These are phyloP conservation scores for Anastrepha obliqua DNA, from an alignment of 1,140 invertebrate species.

Conservation along the genomic window DNA sequence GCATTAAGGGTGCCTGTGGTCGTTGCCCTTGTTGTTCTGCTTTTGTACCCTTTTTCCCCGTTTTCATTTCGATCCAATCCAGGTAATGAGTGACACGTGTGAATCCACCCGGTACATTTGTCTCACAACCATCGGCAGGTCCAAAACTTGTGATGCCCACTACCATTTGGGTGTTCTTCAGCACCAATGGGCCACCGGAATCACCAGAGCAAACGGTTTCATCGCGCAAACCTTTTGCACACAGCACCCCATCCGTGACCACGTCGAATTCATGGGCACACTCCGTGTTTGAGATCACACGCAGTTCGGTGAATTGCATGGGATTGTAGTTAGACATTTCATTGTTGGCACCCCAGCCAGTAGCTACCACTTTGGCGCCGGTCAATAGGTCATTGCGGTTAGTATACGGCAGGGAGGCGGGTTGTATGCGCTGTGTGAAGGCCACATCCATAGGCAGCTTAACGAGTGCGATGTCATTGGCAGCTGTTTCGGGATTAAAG, in stretches of 20 bases:
- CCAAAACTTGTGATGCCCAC: constrained; percentile 72
- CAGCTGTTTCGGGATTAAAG: constrained; percentile 67
- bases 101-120: constrained; percentile 69
- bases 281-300: constrained; percentile 69
- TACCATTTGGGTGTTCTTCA: constrained; percentile 68
- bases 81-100: constrained; percentile 70
- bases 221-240: constrained; percentile 69
- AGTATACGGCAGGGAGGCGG: constrained; percentile 62
- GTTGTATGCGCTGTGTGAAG: constrained; percentile 67
- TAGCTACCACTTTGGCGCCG: constrained; percentile 69
- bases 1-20: neutral
- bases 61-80: constrained; percentile 71
- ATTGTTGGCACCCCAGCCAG: constrained; percentile 69
- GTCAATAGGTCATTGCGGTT: constrained; percentile 63
- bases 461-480: constrained; percentile 71
- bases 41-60: constrained; percentile 58
- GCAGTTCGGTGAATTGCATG: constrained; percentile 72
- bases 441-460: constrained; percentile 66
- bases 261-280: constrained; percentile 71
- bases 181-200: constrained; percentile 68
- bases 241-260: constrained; percentile 66
- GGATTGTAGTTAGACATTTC: constrained; percentile 67
- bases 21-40: constrained; percentile 39
- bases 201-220: constrained; percentile 72
- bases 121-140: constrained; percentile 70